Conservation (phyloP, 1,140 invertebrate species). For the Listronotus oregonensis region DNA sequence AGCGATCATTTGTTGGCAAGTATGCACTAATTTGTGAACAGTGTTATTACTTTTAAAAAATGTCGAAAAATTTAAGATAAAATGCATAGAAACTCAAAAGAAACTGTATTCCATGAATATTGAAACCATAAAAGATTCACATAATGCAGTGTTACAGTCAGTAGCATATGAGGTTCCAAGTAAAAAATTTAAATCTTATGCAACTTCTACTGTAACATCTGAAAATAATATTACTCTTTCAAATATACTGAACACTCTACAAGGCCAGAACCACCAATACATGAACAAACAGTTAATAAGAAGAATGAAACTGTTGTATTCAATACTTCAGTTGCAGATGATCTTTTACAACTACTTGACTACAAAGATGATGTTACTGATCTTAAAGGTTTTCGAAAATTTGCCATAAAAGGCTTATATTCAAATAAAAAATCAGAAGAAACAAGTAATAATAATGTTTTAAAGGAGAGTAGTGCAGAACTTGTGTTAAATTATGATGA, state of each 20-base stretch:
- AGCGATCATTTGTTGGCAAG: neutral
- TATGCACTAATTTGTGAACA: constrained; percentile 7
- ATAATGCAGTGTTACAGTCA: neutral
- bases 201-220: neutral
- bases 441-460: too few relatives aligned
- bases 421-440: neutral
- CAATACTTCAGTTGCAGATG: neutral
- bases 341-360: neutral
- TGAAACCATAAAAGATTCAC: neutral
- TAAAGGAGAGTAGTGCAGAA: neutral
- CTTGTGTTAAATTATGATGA: constrained; percentile 6
- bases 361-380: neutral
- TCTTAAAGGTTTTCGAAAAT: neutral
- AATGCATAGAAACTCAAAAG: constrained; percentile 13
- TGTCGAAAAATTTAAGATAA: constrained; percentile 3
- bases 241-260: neutral
- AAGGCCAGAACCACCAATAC: neutral
- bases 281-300: neutral
- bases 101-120: constrained; percentile 6
- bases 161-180: neutral
- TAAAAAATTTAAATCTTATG: too few relatives aligned
- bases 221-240: neutral
- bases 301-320: neutral
- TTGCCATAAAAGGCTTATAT: neutral
- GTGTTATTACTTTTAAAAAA: constrained; percentile 7